Percentiles rank a stretch among this genome's conserved stretches.
Conservation (phyloP, 2,797 vertebrate genomes). For the Alosa sapidissima region DNA sequence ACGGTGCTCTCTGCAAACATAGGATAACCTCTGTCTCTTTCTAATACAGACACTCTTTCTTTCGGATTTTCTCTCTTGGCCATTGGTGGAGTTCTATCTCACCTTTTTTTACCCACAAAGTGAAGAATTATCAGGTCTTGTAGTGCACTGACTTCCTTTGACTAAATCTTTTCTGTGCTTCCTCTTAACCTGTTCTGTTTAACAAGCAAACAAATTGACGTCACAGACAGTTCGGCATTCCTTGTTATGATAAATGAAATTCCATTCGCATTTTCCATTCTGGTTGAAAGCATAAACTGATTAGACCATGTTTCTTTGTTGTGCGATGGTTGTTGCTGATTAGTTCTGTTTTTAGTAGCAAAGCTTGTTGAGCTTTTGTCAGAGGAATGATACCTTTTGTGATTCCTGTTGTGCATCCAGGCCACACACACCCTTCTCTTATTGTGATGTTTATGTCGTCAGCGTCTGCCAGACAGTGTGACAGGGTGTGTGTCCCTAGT, state of each 20-base stretch:
- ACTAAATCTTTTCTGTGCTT: neutral
- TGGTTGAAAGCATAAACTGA: neutral
- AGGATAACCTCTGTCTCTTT: neutral
- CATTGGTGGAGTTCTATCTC: neutral
- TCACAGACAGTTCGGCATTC: neutral
- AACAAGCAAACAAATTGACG: neutral
- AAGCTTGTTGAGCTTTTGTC: neutral
- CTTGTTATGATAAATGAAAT: neutral
- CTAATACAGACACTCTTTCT: neutral
- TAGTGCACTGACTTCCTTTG: constrained; percentile 9
- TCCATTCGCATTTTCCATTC: neutral
- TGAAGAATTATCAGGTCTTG: neutral
- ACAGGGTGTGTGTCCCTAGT: neutral
- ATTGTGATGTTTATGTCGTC: neutral
- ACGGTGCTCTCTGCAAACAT: constrained; percentile 7
- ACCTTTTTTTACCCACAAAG: neutral
- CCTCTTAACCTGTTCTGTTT: neutral
- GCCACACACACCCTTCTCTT: neutral
- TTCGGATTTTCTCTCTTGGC: neutral
- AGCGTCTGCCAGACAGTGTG: neutral
- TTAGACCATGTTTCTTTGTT: neutral
- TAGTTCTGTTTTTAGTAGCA: constrained; percentile 3
- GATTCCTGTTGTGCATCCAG: neutral
- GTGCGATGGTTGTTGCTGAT: neutral
- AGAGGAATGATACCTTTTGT: neutral